Percentiles rank a stretch among this genome's conserved stretches.
Conservation (phyloP, 2,888 invertebrate genomes). For the Athripsodes cinereus region DNA sequence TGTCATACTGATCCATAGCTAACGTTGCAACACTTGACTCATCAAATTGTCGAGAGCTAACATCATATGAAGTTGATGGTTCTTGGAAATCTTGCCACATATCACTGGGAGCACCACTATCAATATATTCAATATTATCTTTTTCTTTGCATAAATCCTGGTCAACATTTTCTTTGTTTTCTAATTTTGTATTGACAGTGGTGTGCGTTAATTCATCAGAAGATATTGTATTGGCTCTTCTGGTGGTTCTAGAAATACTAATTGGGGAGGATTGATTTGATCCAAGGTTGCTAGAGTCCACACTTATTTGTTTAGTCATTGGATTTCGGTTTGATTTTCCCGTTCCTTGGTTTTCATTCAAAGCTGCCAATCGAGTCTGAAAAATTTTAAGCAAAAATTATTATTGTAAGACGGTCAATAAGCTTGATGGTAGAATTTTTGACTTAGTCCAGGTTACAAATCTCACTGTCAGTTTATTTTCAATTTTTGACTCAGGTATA, state of each 20-base stretch:
- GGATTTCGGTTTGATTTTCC: conserved; percentile 4
- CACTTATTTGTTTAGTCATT: conserved; percentile 9
- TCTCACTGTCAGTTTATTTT: no score
- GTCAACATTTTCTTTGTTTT: conserved; percentile 7
- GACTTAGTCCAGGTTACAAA: no score
- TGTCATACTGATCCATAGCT: conserved; percentile 18
- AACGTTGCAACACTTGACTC: conserved; percentile 20
- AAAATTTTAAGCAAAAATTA: no score
- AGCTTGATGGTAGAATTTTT: no score
- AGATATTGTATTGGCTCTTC: conserved; percentile 17
- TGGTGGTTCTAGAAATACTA: background rate
- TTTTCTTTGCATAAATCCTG: background rate
- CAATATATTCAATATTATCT: background rate
- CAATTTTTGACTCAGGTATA: no score
- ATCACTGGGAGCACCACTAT: background rate
- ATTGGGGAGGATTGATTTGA: conserved; percentile 12
- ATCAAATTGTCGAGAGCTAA: conserved; percentile 23
- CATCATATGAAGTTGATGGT: conserved; percentile 24
- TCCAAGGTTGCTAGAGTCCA: conserved; percentile 13
- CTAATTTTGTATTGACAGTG: background rate
- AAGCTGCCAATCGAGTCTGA: conserved; percentile 38
- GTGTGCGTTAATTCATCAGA: conserved; percentile 13
- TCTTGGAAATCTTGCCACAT: conserved; percentile 22
- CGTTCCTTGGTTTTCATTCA: conserved; percentile 11
- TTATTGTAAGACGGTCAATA: no score